These are phyloP conservation scores for Stomorhina lunata DNA, from an alignment of 2,888 invertebrate species.

Conservation along the genomic window DNA sequence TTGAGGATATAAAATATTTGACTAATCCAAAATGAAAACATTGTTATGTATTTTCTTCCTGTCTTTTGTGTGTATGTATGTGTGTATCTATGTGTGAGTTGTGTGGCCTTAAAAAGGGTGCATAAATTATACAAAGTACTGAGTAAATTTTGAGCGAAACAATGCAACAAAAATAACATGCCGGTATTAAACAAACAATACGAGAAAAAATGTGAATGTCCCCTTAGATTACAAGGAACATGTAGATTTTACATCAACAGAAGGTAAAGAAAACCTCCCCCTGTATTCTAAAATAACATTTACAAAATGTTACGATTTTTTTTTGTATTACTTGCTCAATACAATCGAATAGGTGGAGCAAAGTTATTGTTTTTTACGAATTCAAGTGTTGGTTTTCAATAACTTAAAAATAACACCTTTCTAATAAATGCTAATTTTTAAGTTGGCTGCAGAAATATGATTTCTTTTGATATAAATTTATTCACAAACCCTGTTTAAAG, in stretches of 20 bases:
- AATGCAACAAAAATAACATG: conserved; percentile 46
- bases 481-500: neutral
- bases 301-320: neutral
- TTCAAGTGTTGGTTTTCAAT: conserved; percentile 62
- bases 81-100: too few relatives aligned
- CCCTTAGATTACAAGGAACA: conserved; percentile 26
- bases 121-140: conserved; percentile 60
- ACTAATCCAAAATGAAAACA: conserved; percentile 64
- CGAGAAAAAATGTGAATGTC: neutral
- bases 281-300: neutral
- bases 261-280: conserved; percentile 17
- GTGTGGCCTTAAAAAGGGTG: conserved; percentile 56
- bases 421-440: conserved; percentile 49
- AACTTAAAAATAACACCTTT: conserved; percentile 63
- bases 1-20: conserved; percentile 42
- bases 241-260: neutral
- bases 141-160: conserved; percentile 10
- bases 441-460: neutral
- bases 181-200: conserved; percentile 57
- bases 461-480: neutral
- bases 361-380: neutral
- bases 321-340: neutral
- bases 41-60: conserved; percentile 18
- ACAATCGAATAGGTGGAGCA: conserved; percentile 18
- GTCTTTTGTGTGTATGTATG: neutral